Evolutionary conservation across 2,113 vertebrate genomes (phyloP).

Genomic region (Vidua macroura): DNA sequence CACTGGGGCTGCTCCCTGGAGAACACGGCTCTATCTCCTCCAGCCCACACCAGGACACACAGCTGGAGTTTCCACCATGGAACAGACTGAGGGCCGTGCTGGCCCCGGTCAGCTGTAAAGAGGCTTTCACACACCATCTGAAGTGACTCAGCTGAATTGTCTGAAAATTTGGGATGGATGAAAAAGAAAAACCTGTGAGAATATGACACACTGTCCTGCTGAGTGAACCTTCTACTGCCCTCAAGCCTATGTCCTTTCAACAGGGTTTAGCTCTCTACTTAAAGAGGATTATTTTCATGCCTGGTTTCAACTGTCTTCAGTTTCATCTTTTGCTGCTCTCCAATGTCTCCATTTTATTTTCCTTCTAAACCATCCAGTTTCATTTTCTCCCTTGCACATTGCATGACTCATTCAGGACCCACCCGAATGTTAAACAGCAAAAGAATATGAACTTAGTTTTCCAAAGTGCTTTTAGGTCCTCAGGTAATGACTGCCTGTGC

Average conservation of each 20-base stretch:
- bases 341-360: background rate
- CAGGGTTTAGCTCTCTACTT: background rate
- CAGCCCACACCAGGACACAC: background rate
- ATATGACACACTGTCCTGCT: background rate
- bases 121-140: background rate
- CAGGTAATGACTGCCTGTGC: background rate
- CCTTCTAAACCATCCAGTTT: background rate
- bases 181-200: background rate
- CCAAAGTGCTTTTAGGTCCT: background rate
- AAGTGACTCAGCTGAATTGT: background rate
- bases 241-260: background rate
- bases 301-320: background rate
- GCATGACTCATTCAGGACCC: background rate
- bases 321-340: background rate
- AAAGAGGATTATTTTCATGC: background rate
- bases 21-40: background rate
- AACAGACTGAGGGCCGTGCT: background rate
- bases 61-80: too few relatives aligned
- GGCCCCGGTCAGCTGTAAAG: background rate
- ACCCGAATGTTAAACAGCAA: background rate
- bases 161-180: background rate
- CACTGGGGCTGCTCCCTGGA: background rate
- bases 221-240: background rate
- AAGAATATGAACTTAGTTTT: background rate
- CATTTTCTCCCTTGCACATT: background rate